phyloP scores from a whole-genome alignment of 2,888 invertebrate species.

The Gisinianus flammeolus region DNA sequence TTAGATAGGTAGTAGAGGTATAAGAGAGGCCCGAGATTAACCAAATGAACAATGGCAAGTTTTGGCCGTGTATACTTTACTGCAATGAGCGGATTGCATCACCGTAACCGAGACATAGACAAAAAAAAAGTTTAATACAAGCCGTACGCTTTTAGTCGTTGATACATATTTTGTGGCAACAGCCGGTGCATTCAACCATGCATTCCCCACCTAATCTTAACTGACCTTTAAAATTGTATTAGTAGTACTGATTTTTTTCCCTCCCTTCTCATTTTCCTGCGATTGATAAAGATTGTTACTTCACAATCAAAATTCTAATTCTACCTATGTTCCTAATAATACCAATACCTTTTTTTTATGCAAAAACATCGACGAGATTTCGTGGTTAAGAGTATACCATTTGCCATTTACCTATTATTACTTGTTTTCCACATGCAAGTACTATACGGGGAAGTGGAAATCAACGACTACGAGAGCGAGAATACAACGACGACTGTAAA shows the following conservation, averaged over 20 bases:
- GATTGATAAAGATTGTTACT: too few species aligned
- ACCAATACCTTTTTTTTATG: too few species aligned
- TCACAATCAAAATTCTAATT: too few species aligned
- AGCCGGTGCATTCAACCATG: constrained; percentile 32
- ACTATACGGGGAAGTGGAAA: too few species aligned
- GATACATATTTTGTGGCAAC: not conserved
- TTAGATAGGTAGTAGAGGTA: not conserved
- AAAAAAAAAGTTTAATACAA: constrained; percentile 10
- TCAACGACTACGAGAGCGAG: too few species aligned
- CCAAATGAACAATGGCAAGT: not conserved
- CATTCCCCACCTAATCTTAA: not conserved
- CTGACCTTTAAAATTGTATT: constrained; percentile 34
- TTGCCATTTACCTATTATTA: too few species aligned
- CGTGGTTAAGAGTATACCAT: too few species aligned
- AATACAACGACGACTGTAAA: too few species aligned
- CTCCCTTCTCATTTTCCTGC: not conserved
- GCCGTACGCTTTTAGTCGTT: constrained; percentile 19
- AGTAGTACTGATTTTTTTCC: not conserved
- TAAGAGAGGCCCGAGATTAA: too few species aligned
- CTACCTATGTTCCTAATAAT: too few species aligned
- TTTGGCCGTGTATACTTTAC: not conserved
- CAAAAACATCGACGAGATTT: too few species aligned
- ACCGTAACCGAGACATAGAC: constrained; percentile 29
- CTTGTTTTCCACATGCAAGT: too few species aligned
- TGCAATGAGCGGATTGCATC: constrained; percentile 2